Evolutionary conservation across 2,113 vertebrate genomes (phyloP), one percentile per base, ranked within the genome.

Genomic region (Ictidomys tridecemlineatus): DNA sequence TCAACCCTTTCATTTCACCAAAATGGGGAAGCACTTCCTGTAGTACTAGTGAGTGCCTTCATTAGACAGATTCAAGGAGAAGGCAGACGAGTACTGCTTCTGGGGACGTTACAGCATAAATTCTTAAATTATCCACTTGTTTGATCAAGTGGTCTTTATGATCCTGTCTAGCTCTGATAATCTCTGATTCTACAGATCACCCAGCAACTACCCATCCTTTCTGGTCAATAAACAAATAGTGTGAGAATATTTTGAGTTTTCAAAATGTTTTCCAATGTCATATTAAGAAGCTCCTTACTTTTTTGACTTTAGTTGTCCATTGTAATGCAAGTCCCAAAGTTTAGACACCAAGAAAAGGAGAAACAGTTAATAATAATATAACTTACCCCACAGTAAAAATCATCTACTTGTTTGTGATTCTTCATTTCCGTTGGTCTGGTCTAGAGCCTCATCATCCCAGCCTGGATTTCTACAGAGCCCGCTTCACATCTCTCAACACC

Each of bases 241-340:
- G 4, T 74, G 39, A 94, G 56, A 53, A 20, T 28, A 65, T 12
- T 51, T 61, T 34, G 28, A 32, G 5, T 95, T 97, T 94, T 96
- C 69, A 92, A 51, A 76, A 76, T 53, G 24, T 90, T 32, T 92
- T 78, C 16, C 48, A 56, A 20, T 32, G n/a, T 87, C 76, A 24
- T 74, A 39, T 9, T n/a, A 95, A 89, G 56, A 79, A 32, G 22
- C 5, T 91, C 2, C 18, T 16, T 76, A 37, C 10, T 77, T 18
- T 63, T 63, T 28, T 63, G 26, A 63, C 61, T 26, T 63, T 63
- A 63, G 61, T 63, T 84, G 70, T 1, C 51, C 32, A 74, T 48
- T 92, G 83, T 88, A 90, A 70, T 17, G 87, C 73, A 87, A 87
- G 90, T 84, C 42, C 34, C 69, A 63, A 72, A 51, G 17, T 74